Evolutionary conservation across 1,140 invertebrate genomes (phyloP).

Genomic region (Callitettix versicolor): DNA sequence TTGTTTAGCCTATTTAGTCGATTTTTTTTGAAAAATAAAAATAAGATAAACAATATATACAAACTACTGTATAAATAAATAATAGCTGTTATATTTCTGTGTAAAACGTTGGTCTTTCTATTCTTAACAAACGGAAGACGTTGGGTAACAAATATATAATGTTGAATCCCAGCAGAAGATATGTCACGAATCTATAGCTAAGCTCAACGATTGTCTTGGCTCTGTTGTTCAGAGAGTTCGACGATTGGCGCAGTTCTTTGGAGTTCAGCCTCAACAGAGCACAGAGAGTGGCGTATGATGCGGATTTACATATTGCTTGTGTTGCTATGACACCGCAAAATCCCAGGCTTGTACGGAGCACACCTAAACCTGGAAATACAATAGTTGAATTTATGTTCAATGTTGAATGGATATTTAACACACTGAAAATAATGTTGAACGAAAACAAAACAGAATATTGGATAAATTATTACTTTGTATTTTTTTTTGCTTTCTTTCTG

Average conservation of each 20-base stretch:
- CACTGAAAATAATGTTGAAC: too few relatives aligned
- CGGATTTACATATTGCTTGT: slow-evolving; percentile 52
- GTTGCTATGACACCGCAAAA: slow-evolving; percentile 58
- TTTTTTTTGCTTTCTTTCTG: too few relatives aligned
- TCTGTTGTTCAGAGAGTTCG: slow-evolving; percentile 27
- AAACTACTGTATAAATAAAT: not conserved
- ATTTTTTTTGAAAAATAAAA: too few relatives aligned
- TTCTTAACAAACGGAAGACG: slow-evolving; percentile 59
- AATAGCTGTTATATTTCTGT: slow-evolving; percentile 57
- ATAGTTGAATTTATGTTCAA: not conserved
- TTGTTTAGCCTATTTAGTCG: too few relatives aligned
- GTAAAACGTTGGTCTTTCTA: slow-evolving; percentile 72
- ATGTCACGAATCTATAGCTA: slow-evolving; percentile 69
- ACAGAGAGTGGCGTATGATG: slow-evolving; percentile 57
- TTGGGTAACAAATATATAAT: slow-evolving; percentile 66
- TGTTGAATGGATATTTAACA: too few relatives aligned
- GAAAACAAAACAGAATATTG: too few relatives aligned
- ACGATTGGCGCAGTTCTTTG: slow-evolving; percentile 35
- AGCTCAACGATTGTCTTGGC: slow-evolving; percentile 62
- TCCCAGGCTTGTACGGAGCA: slow-evolving; percentile 62
- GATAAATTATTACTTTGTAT: too few relatives aligned
- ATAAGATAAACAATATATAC: too few relatives aligned
- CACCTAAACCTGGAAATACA: slow-evolving; percentile 34
- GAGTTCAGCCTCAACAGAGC: slow-evolving; percentile 52
- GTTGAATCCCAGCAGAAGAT: slow-evolving; percentile 62